Evolutionary conservation across 2,113 vertebrate species (phyloP).

Genomic region (Astatoreochromis straeleni): DNA sequence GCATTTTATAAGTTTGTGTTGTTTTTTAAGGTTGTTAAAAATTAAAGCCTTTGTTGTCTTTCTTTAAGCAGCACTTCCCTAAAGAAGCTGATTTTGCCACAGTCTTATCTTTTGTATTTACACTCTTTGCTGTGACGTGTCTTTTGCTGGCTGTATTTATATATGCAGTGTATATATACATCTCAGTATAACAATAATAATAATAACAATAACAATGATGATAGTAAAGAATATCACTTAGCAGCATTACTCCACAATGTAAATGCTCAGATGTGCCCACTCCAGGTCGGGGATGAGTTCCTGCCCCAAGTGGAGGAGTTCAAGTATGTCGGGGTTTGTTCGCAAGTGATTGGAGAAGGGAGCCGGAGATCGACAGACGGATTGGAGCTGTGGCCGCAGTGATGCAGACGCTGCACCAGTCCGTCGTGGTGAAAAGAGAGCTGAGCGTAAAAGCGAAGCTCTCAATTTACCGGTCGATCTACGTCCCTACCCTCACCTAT

Average conservation of each 20-base stretch:
- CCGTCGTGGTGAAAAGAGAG: fast-evolving
- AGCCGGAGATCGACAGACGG: fast-evolving
- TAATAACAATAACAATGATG: not conserved
- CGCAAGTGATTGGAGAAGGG: not conserved
- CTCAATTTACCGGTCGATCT: fast-evolving
- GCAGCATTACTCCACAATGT: not conserved
- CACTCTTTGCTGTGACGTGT: not conserved
- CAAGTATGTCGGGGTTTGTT: not conserved
- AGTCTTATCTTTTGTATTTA: not conserved
- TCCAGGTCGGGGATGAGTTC: not conserved
- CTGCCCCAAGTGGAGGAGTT: not conserved
- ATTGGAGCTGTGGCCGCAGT: fast-evolving
- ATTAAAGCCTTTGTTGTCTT: not conserved
- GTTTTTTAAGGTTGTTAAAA: not conserved
- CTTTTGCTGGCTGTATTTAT: not conserved
- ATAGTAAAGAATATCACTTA: not conserved
- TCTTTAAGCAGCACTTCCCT: not conserved
- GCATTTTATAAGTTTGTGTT: not conserved
- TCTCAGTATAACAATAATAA: not conserved
- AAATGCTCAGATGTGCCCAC: not conserved
- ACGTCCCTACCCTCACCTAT: not conserved
- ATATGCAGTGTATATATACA: not conserved
- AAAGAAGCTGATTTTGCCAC: not conserved
- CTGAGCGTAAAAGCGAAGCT: fast-evolving
- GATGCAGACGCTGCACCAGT: fast-evolving